Conservation (phyloP, 1,140 invertebrate genomes). For the Andricus grossulariae region DNA sequence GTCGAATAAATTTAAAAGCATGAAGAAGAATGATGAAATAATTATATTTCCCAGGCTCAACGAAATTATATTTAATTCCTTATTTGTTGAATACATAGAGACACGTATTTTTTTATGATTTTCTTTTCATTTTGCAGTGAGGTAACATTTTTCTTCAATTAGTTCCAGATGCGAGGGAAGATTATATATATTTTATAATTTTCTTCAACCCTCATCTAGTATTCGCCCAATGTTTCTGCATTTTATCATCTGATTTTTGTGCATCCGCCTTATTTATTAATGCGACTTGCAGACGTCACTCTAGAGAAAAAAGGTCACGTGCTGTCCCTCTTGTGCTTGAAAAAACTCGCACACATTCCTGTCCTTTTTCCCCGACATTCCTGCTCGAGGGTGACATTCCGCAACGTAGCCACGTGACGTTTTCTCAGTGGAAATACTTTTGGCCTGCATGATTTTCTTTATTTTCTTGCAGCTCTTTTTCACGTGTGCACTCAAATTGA, state of each 20-base stretch:
- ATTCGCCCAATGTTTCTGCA: not conserved
- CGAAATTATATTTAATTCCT: too few relatives aligned
- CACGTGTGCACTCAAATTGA: not conserved
- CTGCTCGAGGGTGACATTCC: constrained; percentile 25
- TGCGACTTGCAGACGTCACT: not conserved
- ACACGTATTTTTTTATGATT: too few relatives aligned
- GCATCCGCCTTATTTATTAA: not conserved
- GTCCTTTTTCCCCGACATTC: not conserved
- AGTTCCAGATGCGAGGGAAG: too few relatives aligned
- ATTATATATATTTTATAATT: too few relatives aligned
- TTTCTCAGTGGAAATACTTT: constrained; percentile 6
- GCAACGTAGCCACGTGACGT: constrained; percentile 7
- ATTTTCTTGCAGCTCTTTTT: not conserved
- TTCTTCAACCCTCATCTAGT: too few relatives aligned
- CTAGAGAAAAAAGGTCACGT: constrained; percentile 6
- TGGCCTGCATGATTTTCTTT: constrained; percentile 2
- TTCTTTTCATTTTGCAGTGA: too few relatives aligned
- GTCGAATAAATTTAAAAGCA: too few relatives aligned
- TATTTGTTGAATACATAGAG: too few relatives aligned
- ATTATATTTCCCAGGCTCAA: too few relatives aligned
- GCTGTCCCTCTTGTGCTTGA: not conserved
- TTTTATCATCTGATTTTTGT: not conserved
- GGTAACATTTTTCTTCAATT: too few relatives aligned
- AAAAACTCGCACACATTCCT: constrained; percentile 12
- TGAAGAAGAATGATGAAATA: too few relatives aligned